Percentiles rank a stretch among this genome's conserved stretches.
Evolutionary conservation across 1,140 invertebrate genomes (phyloP).

Genomic region (Bursaphelenchus mucronatus): DNA sequence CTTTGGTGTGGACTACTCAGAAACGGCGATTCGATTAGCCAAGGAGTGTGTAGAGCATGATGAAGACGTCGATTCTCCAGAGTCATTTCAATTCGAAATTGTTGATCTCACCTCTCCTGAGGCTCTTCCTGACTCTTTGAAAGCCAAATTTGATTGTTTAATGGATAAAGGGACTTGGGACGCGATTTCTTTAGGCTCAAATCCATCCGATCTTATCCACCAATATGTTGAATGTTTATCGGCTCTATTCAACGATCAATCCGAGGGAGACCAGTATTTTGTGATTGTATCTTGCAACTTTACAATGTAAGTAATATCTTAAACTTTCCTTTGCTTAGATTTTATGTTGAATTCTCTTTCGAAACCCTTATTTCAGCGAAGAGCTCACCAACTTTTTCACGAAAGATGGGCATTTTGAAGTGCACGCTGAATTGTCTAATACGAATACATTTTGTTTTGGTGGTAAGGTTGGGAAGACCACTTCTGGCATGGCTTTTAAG

Average conservation of each 20-base stretch:
- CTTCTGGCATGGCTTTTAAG: too few relatives aligned
- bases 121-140: slow-evolving; percentile 17
- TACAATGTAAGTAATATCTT: slow-evolving; percentile 73
- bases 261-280: slow-evolving; percentile 70
- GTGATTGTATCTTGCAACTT: slow-evolving; percentile 89
- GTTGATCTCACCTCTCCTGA: slow-evolving; percentile 65
- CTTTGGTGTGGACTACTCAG: slow-evolving; percentile 17
- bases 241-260: slow-evolving; percentile 29
- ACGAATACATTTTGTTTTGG: too few relatives aligned
- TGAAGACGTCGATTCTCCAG: too few relatives aligned
- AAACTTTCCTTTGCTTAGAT: slow-evolving; percentile 67
- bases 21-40: slow-evolving; percentile 9
- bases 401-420: too few relatives aligned
- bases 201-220: too few relatives aligned
- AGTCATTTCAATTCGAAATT: slow-evolving; percentile 52
- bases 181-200: slow-evolving; percentile 72
- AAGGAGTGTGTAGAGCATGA: slow-evolving; percentile 24
- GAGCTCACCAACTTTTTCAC: too few relatives aligned
- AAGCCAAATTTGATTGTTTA: slow-evolving; percentile 61
- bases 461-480: too few relatives aligned
- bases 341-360: too few relatives aligned
- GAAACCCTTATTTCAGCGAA: too few relatives aligned
- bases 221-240: slow-evolving; percentile 18
- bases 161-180: slow-evolving; percentile 86
- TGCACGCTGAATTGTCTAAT: too few relatives aligned